Evolutionary conservation across 1,140 invertebrate genomes (phyloP).

Genomic region (Drosophila biarmipes): DNA sequence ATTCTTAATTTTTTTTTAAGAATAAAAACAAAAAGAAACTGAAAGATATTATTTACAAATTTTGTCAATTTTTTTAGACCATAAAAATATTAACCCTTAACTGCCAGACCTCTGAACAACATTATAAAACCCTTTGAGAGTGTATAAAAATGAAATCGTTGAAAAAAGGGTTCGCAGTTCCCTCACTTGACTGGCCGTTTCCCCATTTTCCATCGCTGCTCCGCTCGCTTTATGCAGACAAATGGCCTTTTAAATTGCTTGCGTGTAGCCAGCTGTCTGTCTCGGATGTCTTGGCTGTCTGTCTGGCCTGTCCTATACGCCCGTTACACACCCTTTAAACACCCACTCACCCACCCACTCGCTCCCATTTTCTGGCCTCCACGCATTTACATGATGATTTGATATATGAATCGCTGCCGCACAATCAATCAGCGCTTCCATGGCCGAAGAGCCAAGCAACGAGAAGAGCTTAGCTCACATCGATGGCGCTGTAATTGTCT

Average conservation of each 20-base stretch:
- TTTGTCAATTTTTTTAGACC: too few species aligned
- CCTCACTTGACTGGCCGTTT: constrained; percentile 5
- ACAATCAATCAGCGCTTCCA: constrained; percentile 69
- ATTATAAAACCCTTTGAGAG: background rate
- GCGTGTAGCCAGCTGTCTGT: constrained; percentile 61
- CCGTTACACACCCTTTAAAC: background rate
- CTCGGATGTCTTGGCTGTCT: constrained; percentile 24
- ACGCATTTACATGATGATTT: constrained; percentile 75
- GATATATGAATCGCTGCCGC: constrained; percentile 70
- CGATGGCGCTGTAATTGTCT: constrained; percentile 52
- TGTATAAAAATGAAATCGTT: constrained; percentile 14
- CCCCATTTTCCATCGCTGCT: constrained; percentile 1
- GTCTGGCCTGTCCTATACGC: constrained; percentile 5
- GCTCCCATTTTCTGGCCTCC: constrained; percentile 4
- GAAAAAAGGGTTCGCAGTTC: constrained; percentile 32
- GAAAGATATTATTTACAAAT: too few species aligned
- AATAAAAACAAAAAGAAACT: too few species aligned
- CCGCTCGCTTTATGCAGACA: constrained; percentile 63
- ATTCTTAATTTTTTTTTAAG: too few species aligned
- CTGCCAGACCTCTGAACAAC: background rate
- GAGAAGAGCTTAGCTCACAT: constrained; percentile 7
- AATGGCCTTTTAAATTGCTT: constrained; percentile 77
- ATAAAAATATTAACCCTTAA: background rate
- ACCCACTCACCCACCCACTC: too few species aligned
- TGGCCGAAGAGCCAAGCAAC: constrained; percentile 39